Conservation (phyloP, 2,113 vertebrate species). For the Pseudorhombus dupliciocellatus region DNA sequence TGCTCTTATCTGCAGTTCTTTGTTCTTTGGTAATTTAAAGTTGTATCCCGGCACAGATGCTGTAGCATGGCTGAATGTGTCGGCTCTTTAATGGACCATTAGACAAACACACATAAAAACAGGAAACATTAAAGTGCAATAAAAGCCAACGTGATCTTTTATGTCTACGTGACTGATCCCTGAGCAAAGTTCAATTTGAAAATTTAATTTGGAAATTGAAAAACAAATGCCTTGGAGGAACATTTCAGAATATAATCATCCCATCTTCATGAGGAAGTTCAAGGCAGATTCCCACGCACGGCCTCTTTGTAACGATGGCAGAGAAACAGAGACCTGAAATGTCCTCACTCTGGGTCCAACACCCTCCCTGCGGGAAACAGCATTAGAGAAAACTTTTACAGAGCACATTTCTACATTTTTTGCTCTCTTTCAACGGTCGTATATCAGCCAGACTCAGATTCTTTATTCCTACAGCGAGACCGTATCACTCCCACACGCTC, state of each 20-base stretch:
- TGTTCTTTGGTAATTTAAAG: background rate
- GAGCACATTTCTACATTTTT: conserved; percentile 4
- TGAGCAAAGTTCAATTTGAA: background rate
- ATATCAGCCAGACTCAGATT: background rate
- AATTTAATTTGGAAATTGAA: background rate
- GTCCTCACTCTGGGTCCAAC: background rate
- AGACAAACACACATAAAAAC: background rate
- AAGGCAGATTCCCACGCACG: background rate
- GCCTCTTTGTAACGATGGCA: background rate
- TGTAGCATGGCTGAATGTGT: background rate
- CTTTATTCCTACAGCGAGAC: conserved; percentile 4
- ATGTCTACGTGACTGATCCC: conserved; percentile 2
- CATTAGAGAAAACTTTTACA: conserved; percentile 7
- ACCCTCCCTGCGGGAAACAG: conserved; percentile 1
- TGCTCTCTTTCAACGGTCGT: conserved; percentile 18
- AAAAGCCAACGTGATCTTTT: background rate
- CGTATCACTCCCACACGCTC: conserved; percentile 42
- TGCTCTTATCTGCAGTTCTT: background rate
- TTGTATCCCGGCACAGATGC: background rate
- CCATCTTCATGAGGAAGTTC: background rate
- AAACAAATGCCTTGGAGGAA: background rate
- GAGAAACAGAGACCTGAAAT: background rate
- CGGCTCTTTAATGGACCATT: background rate
- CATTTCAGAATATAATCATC: background rate
- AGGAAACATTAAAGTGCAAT: background rate